These are phyloP conservation scores for Punctoribates punctum DNA, from an alignment of 2,888 invertebrate genomes.

Conservation along the genomic window DNA sequence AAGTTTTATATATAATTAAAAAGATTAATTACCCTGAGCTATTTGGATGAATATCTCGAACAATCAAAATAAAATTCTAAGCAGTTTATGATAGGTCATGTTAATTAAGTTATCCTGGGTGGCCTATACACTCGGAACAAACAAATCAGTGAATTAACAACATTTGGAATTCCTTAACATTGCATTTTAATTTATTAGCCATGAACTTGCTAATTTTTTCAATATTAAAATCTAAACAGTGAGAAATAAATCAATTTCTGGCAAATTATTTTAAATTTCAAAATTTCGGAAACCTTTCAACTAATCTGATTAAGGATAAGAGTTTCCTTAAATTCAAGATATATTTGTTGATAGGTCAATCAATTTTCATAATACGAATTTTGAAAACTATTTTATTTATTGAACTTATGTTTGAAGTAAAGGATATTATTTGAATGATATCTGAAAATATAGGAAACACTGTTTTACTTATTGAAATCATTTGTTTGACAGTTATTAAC, in stretches of 20 bases:
- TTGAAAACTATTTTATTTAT: too few relatives aligned
- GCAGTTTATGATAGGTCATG: too few relatives aligned
- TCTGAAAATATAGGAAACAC: background rate
- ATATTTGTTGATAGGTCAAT: background rate
- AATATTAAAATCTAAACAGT: too few relatives aligned
- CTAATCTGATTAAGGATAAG: background rate
- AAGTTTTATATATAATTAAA: background rate
- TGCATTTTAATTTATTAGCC: background rate
- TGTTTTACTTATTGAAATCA: background rate
- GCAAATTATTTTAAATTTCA: background rate
- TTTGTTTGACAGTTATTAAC: slow-evolving; percentile 6
- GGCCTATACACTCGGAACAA: too few relatives aligned
- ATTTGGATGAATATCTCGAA: too few relatives aligned
- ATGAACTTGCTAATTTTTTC: background rate
- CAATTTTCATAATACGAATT: background rate
- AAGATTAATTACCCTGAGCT: too few relatives aligned
- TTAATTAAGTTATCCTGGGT: too few relatives aligned
- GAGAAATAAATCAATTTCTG: background rate
- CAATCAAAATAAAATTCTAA: too few relatives aligned
- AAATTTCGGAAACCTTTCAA: background rate
- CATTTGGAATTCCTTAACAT: background rate
- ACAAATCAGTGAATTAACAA: too few relatives aligned
- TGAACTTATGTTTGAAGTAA: too few relatives aligned
- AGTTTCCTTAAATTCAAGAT: background rate
- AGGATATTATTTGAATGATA: background rate